Evolutionary conservation across 1,140 invertebrate species (phyloP), one percentile per base, ranked within the genome.

Genomic region (Scaptomyza pallida): DNA sequence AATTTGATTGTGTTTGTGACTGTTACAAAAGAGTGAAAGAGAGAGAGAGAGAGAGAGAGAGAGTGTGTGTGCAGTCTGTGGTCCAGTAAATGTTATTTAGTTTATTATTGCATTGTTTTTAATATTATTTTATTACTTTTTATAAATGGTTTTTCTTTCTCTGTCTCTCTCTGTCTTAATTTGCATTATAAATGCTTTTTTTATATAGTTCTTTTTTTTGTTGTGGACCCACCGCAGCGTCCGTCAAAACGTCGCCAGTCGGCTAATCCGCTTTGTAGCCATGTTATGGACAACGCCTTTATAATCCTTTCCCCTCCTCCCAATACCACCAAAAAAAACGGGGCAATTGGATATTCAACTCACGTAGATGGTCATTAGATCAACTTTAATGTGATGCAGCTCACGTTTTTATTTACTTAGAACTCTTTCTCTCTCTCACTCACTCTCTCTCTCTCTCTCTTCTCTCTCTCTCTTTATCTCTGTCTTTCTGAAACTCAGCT

Each of bases 331-430:
- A n/a, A n/a, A n/a, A n/a, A n/a, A n/a, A n/a, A n/a, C n/a, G n/a
- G 51, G 67, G 45, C 26, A 30, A 33, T 61, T 85, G 56, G 37
- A 13, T 37, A 85, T 57, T 74, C 82, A 48, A 37, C 73, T 67
- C 81, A 86, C 82, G 81, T 86, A 74, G 56, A 15, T 60, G 82
- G 81, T 78, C 82, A 86, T 86, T 86, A 78, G 82, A 86, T 86
- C 81, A 81, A 86, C 82, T 88, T 75, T 74, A 86, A 78, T 81
- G 65, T 43, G 35, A 86, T 81, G 81, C 81, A 77, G 74, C 72
- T 65, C 78, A 86, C 81, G 81, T 86, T 75, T 81, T 80, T 77
- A 86, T 86, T 86, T 86, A 77, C 77, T 77, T 71, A 74, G 72
- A 86, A 70, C 51, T 81, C 37, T 17, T 59, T 19, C n/a, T 5